Evolutionary conservation across 2,113 vertebrate genomes (phyloP).

Genomic region (Macquaria ambigua): DNA sequence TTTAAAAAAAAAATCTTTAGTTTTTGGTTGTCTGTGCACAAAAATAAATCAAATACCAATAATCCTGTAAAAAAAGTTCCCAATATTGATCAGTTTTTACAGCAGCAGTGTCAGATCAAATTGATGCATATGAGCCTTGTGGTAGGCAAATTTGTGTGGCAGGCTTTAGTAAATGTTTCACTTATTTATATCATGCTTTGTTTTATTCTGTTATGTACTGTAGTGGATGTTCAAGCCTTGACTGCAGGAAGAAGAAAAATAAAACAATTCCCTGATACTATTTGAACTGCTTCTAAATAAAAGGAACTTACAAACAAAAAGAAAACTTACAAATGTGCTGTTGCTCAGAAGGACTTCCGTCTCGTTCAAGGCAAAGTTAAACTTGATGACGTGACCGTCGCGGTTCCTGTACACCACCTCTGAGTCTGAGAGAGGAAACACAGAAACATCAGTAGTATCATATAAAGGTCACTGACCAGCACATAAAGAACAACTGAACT

Average conservation of each 20-base stretch:
- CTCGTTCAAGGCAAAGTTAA: conserved; percentile 90
- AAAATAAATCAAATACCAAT: no score
- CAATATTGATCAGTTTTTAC: no score
- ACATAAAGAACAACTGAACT: not conserved
- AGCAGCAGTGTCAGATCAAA: not conserved
- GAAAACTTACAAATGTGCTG: conserved; percentile 91
- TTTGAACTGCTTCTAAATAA: not conserved
- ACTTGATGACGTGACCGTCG: conserved; percentile 92
- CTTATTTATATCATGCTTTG: not conserved
- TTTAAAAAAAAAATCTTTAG: not conserved
- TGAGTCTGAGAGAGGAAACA: conserved; percentile 84
- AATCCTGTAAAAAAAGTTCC: not conserved
- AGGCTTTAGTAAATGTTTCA: not conserved
- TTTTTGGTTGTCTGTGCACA: no score
- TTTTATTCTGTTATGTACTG: not conserved
- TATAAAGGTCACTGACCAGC: not conserved
- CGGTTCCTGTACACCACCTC: conserved; percentile 92
- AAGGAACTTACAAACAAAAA: not conserved
- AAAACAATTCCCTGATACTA: not conserved
- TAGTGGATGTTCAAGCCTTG: not conserved
- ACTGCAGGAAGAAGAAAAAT: not conserved
- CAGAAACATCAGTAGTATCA: not conserved
- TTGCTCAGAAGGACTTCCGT: conserved; percentile 91
- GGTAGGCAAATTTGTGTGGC: not conserved
- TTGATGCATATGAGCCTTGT: not conserved